phyloP scores from a whole-genome alignment of 2,797 vertebrate species.

The Lepus townsendii region DNA sequence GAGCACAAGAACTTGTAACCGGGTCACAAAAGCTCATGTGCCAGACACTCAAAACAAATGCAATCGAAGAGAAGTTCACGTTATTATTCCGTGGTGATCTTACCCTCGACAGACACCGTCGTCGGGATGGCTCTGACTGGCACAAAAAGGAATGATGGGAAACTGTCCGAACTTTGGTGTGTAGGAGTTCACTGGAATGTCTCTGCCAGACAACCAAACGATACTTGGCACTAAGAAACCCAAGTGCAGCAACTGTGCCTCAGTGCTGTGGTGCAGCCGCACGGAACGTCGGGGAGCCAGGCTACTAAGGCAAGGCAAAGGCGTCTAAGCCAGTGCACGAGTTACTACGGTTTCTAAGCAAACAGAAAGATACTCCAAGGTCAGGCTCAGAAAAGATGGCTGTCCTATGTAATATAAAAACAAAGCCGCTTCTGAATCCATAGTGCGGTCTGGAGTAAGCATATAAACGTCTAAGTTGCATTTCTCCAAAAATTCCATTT shows the following conservation, averaged over 20 bases:
- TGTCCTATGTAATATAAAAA: conserved; percentile 55
- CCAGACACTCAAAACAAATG: conserved; percentile 80
- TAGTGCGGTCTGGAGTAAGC: conserved; percentile 52
- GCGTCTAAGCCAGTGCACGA: conserved; percentile 66
- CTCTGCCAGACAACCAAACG: conserved; percentile 63
- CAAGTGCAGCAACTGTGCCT: conserved; percentile 75
- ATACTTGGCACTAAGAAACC: conserved; percentile 67
- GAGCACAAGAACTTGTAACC: conserved; percentile 81
- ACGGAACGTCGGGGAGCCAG: conserved; percentile 71
- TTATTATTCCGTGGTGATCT: conserved; percentile 37
- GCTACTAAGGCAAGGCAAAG: conserved; percentile 49
- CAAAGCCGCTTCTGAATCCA: conserved; percentile 65
- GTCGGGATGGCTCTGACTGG: conserved; percentile 49
- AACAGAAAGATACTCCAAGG: conserved; percentile 76
- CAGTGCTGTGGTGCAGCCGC: conserved; percentile 73
- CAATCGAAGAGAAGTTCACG: conserved; percentile 17
- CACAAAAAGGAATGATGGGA: conserved; percentile 77
- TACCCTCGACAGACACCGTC: conserved; percentile 52
- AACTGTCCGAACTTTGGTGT: conserved; percentile 83
- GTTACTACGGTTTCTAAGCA: conserved; percentile 65
- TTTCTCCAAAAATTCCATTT: not conserved
- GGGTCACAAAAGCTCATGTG: conserved; percentile 81
- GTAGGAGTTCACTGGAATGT: conserved; percentile 70
- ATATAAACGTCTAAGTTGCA: not conserved
- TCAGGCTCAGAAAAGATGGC: conserved; percentile 24